Conservation (phyloP, 1,140 invertebrate species). For the Drosophila gunungcola region DNA sequence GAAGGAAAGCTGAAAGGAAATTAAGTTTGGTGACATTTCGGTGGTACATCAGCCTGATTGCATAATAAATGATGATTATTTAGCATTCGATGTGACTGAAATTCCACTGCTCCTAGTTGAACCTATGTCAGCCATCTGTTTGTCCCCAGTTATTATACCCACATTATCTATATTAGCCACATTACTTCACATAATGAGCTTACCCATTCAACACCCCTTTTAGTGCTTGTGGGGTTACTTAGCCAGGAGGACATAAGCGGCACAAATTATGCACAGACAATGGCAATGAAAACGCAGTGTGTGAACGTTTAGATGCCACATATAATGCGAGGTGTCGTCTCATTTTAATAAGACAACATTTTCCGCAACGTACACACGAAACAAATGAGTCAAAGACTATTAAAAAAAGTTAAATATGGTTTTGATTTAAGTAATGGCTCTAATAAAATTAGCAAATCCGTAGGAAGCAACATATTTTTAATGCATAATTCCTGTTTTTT, state of each 20-base stretch:
- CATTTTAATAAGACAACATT: constrained; percentile 59
- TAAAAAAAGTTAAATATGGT: too few species aligned
- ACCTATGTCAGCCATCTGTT: constrained; percentile 8
- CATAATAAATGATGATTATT: constrained; percentile 12
- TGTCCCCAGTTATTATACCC: constrained; percentile 34
- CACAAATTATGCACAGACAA: constrained; percentile 46
- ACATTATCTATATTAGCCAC: constrained; percentile 46
- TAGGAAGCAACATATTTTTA: too few species aligned
- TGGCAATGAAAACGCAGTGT: constrained; percentile 19
- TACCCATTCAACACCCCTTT: constrained; percentile 12
- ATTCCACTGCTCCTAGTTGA: neutral
- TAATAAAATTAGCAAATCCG: too few species aligned
- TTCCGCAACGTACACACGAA: neutral
- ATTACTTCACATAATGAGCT: constrained; percentile 51
- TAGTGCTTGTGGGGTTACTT: constrained; percentile 10
- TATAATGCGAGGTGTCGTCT: constrained; percentile 28
- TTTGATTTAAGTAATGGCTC: too few species aligned
- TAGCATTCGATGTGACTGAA: neutral
- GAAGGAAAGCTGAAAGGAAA: constrained; percentile 15
- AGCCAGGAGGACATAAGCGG: constrained; percentile 9
- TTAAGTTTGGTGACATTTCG: constrained; percentile 33
- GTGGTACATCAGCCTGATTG: constrained; percentile 30
- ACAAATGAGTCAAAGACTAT: too few species aligned
- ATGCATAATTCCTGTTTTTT: too few species aligned
- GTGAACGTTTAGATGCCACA: constrained; percentile 2